Base-by-base conservation (phyloP, 2,113 vertebrate species). In the Pycnonotus jocosus region DNA sequence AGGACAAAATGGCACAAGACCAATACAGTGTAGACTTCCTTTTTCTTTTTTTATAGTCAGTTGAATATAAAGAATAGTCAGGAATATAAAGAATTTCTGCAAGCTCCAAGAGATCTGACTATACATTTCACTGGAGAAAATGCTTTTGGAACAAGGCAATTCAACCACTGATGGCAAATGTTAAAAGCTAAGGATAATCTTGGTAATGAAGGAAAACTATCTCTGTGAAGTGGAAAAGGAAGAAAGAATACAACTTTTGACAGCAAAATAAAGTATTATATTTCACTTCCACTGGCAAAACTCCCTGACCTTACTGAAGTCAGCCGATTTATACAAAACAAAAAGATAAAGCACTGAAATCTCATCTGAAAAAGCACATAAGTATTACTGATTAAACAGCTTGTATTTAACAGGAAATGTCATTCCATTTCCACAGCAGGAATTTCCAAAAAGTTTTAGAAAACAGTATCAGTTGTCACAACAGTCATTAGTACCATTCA, bases 221-320 rank as follows among this genome's bases (percentile, higher is more conserved):
- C 53, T 47, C 42, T 73, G 35, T 58, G 42, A 90, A 86, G 31
- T 6, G 80, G 24, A 65, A 71, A 50, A 86, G 51, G 30, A 79
- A 87, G 9, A 86, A 93, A 91, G 64, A 95, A 86, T 51, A 86
- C 92, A 86, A 90, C 56, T 78, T 93, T 11, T 86, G 62, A 92
- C 71, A 92, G 51, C 64, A 94, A 95, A 95, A 95, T 86, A 91
- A 91, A 81, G 45, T 73, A 61, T 65, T 91, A 2, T 93, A 88
- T 94, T 93, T 96, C 80, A 95, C 86, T 96, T 94, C 69, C 64
- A 84, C 60, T 44, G 37, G 89, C 40, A 95, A 76, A 91, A 79
- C 42, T 73, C 81, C 61, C 73, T 85, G 61, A 65, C 57, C 50
- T 42, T 79, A 69, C 37, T 42, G 19, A 89, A 76, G 85, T 78